Conservation (phyloP, 23 tunicate genomes). For the Oikopleura albicans region DNA sequence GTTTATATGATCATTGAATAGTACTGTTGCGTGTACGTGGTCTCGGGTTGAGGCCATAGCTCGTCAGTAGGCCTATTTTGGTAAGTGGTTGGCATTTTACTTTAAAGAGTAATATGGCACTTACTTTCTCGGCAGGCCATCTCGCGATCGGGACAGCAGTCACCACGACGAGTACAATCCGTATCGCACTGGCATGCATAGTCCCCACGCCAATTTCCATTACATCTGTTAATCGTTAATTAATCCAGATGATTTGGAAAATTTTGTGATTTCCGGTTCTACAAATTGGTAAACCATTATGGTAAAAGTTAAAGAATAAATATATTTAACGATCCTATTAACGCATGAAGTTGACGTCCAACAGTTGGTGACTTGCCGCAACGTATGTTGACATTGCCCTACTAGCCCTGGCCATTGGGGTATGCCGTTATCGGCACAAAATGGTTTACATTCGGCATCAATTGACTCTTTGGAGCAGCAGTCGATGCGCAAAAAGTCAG, state of each 20-base stretch:
- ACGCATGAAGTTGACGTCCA: neutral
- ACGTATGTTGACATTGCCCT: conserved; percentile 13
- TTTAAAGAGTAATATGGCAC: neutral
- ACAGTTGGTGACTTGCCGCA: conserved; percentile 10
- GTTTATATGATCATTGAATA: neutral
- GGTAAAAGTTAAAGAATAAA: too few species aligned
- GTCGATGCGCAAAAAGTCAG: neutral
- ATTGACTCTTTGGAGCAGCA: conserved; percentile 16
- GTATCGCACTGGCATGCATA: conserved; percentile 6
- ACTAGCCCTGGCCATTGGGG: neutral
- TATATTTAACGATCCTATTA: neutral
- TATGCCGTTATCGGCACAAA: neutral
- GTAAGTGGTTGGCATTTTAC: neutral
- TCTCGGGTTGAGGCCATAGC: conserved; percentile 8
- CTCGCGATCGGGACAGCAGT: conserved; percentile 8
- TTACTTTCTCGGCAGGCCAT: neutral
- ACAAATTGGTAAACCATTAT: too few species aligned
- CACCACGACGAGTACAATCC: neutral
- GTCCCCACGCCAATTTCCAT: neutral
- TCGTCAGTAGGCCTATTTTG: neutral
- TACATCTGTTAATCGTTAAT: too few species aligned
- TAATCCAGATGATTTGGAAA: too few species aligned
- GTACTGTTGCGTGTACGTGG: neutral
- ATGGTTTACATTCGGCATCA: neutral
- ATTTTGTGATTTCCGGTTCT: too few species aligned